Base-by-base conservation (phyloP, 2,113 vertebrate genomes). In the Eptesicus fuscus region DNA sequence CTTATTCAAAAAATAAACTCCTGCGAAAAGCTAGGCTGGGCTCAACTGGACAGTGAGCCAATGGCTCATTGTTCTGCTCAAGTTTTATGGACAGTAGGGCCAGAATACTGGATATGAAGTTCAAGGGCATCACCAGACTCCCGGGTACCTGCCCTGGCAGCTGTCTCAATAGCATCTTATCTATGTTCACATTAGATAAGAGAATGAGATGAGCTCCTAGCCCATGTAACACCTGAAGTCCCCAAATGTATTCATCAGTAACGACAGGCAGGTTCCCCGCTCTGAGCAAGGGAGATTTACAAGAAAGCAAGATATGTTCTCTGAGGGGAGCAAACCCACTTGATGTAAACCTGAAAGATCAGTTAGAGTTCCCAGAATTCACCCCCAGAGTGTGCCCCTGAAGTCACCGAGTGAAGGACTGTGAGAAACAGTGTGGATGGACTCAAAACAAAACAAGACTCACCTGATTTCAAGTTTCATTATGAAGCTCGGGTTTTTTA, bases 291-390 rank as follows among this genome's bases (percentile, higher is more conserved):
- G 63, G 73, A 88, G 94, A 94, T 94, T 97, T 97, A 97, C 97
- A 93, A 96, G 97, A 97, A 97, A 90, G 74, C 70, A 73, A 83
- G 82, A 69, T 56, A 20, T 83, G 25, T 96, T 96, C 93, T 90
- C 90, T 13, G 90, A 93, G 94, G 80, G 83, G 85, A 91, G 61
- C 14, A 92, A 97, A 95, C 95, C 97, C 95, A 87, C 51, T 96
- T 76, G 30, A 95, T 92, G 96, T 93, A 93, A 97, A 96, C 96
- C 96, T 92, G 97, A 97, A 97, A 97, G 95, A 97, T 96, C 97
- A 96, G 97, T 97, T 97, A 96, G 95, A 95, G 96, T 97, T 97
- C 97, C 96, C 97, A 97, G 97, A 97, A 97, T 65, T 97, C 95
- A 96, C 83, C 96, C 97, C 94, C 95, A 20, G 61, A 91, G 73